Evolutionary conservation across 2,797 vertebrate species (phyloP), one percentile per base, ranked within the genome.

Genomic region (Hafferia zeledoni): DNA sequence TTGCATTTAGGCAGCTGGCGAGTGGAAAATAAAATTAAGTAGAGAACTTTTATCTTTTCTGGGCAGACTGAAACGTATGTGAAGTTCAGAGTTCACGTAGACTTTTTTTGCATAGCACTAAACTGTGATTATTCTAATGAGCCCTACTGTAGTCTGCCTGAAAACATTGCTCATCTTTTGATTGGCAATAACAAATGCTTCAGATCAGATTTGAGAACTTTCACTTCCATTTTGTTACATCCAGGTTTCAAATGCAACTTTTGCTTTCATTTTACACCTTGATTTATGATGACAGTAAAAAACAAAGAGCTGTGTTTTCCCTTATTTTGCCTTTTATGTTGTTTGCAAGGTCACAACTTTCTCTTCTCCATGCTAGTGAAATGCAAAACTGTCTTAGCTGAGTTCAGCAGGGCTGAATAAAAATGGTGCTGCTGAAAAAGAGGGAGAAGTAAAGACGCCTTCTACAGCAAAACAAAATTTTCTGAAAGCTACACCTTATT

Each of bases 361-460:
- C 37, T 50, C 39, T 37, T 75, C 30, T 41, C 43, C 20, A 22
- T 16, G 39, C 13, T 39, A 41, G 17, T 63, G 61, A 81, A 92
- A 84, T 19, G 56, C 11, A 69, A 27, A 92, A 72, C 31, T 64
- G 9, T 12, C 52, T 75, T 69, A 57, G 56, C 28, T 13, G 37
- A 79, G 74, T 55, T 83, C 72, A 86, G 47, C 16, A 65, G 46
- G 12, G 56, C 56, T 43, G 44, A 75, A 79, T 46, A 41, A 53
- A 50, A 63, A 17, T 2, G 33, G 6, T 10, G 30, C 11, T 70
- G 19, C 13, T 63, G 35, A 53, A 67, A 75, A 82, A 69, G 35
- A 90, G 9, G 7, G 31, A 64, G 23, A 23, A 59, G 8, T 5
- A 67, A 80, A 57, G 1, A 19, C 0, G 0, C 5, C 10, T 3